Base-by-base conservation (phyloP, 2,113 vertebrate genomes). In the Eira barbara region DNA sequence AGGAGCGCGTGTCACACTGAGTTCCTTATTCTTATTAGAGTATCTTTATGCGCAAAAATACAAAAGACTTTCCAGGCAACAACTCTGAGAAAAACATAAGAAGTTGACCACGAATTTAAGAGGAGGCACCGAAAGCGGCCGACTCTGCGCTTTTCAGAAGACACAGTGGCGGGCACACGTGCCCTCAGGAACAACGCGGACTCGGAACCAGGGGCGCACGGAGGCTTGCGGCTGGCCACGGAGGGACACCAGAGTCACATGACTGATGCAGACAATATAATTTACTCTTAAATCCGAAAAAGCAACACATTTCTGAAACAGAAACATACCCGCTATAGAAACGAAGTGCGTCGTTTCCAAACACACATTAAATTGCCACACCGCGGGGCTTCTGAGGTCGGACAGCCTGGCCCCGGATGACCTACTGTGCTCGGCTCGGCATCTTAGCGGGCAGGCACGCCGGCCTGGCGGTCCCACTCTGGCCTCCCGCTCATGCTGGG, bases 1-100 rank as follows among this genome's bases (percentile, higher is more conserved):
- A 14, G 27, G 6, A n/a, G 23, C 0, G 14, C 3, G 31, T 1
- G 3, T 0, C 18, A 0, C 2, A 7, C 4, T 8, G 36, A 69
- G 27, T 34, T 79, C 39, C 55, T 36, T 55, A 6, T 63, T 92
- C 21, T 39, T 55, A 42, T 7, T 6, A 69, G 69, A 82, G 2
- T 6, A n/a, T 34, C 78, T 61, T 73, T 3, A n/a, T 5, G 5
- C 15, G 42, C 6, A 18, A 92, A 88, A 25, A 10, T 10, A 27
- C 34, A 52, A 39, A 36, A 55, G 15, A 55, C 45, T n/a, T 71
- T 82, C 61, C 34, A 39, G 67, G 52, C n/a, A 21, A 59, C 18
- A 59, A 42, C 63, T 86, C 52, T 65, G 67, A 83, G 45, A 78
- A 94, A 95, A 63, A 21, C 2, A 8, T 67, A 20, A 45, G 14